Evolutionary conservation across 1,140 invertebrate genomes (phyloP), one percentile per base, ranked within the genome.

Genomic region (Dreissena rostriformis): DNA sequence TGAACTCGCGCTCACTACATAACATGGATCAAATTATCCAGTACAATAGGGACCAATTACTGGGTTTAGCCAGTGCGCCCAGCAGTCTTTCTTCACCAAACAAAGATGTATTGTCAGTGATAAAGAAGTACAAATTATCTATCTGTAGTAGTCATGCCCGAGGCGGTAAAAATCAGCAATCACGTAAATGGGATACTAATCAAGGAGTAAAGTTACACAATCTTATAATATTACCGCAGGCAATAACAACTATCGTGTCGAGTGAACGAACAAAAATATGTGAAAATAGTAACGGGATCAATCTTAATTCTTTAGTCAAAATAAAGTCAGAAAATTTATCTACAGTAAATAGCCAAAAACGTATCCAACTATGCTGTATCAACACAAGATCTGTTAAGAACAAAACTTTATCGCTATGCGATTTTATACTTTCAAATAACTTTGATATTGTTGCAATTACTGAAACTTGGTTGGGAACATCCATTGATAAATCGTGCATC

Each of bases 361-460:
- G 19, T 78, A 8, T 78, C 5, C n/a, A 5, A 67, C 24, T 78
- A 78, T 78, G 76, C 52, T 67, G 53, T 29, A 66, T 78, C 11
- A 66, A 78, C 26, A 26, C 76, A 78, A 78, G 65, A 78, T 78
- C 76, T 22, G 29, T 78, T 17, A 67, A 78, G 68, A 78, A 78
- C 39, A 78, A 78, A 67, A 29, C 76, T 24, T 49, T 78, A 22
- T 22, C 65, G 10, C 29, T 78, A 12, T 78, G 14, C 51, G 76
- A 78, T 26, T 78, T 17, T 57, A 80, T 70, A 10, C 7, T 28
- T 15, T 70, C 77, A 12, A 80, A 80, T 55, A 52, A 80, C 24
- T 70, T 71, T 53, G 66, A 80, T 24, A 24, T 80, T 26, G 51
- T 80, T 55, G 66, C 77, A 14, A 5, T 80, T n/a, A 80, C 77